These are phyloP conservation scores for Oryzaephilus surinamensis DNA, from an alignment of 1,140 invertebrate species.

Conservation along the genomic window DNA sequence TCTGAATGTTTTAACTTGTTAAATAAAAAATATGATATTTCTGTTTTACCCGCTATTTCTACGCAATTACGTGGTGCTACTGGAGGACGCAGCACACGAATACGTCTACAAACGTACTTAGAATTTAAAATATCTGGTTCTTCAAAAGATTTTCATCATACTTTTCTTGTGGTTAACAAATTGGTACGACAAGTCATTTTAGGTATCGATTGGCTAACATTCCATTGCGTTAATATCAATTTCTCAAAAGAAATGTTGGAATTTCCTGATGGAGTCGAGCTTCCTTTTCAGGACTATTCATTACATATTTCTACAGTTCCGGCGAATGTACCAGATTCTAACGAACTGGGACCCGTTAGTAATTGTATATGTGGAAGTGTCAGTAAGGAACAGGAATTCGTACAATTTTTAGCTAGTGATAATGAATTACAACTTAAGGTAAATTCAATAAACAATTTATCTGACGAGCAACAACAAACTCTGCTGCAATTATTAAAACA, in stretches of 20 bases:
- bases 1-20: not conserved
- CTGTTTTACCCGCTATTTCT: conserved; percentile 1
- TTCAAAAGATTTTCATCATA: not conserved
- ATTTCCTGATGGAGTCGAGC: not conserved
- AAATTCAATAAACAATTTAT: not conserved
- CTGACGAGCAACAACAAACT: not conserved
- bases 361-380: not conserved
- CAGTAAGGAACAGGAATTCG: not conserved
- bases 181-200: conserved; percentile 7
- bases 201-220: conserved; percentile 2
- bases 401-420: not conserved
- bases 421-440: not conserved
- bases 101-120: not conserved
- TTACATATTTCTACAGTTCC: no score
- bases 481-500: not conserved
- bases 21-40: not conserved
- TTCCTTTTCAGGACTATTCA: not conserved
- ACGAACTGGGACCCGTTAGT: not conserved
- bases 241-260: not conserved
- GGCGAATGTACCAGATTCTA: not conserved
- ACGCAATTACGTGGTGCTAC: conserved; percentile 4
- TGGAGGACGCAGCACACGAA: conserved; percentile 1
- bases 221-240: not conserved
- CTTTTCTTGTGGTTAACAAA: conserved; percentile 4
- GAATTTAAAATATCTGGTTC: not conserved